phyloP scores from a whole-genome alignment of 2,888 invertebrate species.

The Pediacus dermestoides region DNA sequence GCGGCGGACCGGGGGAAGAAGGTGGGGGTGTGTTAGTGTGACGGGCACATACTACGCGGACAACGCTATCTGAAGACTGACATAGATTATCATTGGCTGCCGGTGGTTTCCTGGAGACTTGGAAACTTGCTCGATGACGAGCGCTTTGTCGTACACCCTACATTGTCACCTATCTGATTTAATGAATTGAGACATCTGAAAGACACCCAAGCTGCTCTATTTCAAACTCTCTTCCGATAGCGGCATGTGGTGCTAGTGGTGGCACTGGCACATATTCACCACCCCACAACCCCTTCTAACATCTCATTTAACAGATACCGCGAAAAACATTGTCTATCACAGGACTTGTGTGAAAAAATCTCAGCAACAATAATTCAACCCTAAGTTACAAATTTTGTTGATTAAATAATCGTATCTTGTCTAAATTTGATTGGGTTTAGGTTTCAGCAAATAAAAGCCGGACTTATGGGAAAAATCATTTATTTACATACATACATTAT shows the following conservation, averaged over 20 bases:
- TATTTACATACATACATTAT: conserved; percentile 38
- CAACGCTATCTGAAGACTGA: conserved; percentile 43
- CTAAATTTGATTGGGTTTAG: too few relatives aligned
- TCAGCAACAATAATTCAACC: too few relatives aligned
- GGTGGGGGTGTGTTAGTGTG: conserved; percentile 3
- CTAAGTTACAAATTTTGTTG: too few relatives aligned
- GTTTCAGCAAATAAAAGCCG: too few relatives aligned
- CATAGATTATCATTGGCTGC: conserved; percentile 48
- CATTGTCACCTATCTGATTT: conserved; percentile 45
- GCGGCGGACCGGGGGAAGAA: conserved; percentile 1
- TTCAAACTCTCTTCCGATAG: conserved; percentile 38
- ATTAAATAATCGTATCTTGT: too few relatives aligned
- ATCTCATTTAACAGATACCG: not conserved
- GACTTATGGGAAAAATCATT: conserved; percentile 25
- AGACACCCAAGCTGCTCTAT: conserved; percentile 39
- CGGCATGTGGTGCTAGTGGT: conserved; percentile 10
- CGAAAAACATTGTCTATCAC: not conserved
- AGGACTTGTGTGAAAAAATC: too few relatives aligned
- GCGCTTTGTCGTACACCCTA: conserved; percentile 44
- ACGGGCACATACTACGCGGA: conserved; percentile 16
- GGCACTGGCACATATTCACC: conserved; percentile 24
- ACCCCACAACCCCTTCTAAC: conserved; percentile 1
- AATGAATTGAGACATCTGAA: conserved; percentile 43
- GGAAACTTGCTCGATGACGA: conserved; percentile 47
- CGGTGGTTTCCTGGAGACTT: conserved; percentile 47